Conservation (phyloP, 2,113 vertebrate genomes). For the Opisthocomus hoazin region DNA sequence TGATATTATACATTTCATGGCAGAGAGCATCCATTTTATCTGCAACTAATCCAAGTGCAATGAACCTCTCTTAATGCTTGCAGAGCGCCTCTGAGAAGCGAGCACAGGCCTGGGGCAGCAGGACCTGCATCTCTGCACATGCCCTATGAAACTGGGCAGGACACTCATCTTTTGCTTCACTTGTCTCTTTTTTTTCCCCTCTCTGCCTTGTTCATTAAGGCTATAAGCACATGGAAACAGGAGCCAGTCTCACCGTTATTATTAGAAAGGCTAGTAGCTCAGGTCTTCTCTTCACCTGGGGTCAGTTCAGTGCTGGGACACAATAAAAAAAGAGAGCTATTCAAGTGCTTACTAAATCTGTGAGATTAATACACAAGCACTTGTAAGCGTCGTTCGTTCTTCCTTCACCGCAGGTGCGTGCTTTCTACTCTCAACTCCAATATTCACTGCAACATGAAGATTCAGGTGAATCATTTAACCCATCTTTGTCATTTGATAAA, state of each 20-base stretch:
- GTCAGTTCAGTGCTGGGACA: neutral
- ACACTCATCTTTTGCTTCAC: neutral
- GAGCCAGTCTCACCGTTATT: neutral
- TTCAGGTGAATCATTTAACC: neutral
- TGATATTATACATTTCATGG: neutral
- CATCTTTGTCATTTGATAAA: neutral
- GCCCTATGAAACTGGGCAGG: neutral
- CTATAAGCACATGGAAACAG: neutral
- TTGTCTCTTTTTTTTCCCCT: rapidly evolving
- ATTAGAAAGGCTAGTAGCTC: neutral
- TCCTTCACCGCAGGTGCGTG: neutral
- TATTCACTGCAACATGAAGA: neutral
- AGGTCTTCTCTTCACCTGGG: neutral
- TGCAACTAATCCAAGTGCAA: neutral
- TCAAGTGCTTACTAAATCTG: neutral
- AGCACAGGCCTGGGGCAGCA: neutral
- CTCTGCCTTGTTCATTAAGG: neutral
- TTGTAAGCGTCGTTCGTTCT: neutral
- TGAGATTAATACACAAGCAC: neutral
- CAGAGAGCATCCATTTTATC: neutral
- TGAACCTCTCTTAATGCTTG: neutral
- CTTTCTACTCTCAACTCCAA: neutral
- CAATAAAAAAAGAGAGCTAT: neutral
- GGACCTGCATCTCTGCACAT: neutral
- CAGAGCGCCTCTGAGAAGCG: neutral